Evolutionary conservation across 1,140 invertebrate species (phyloP), one percentile per base, ranked within the genome.

Genomic region (Zaprionus ghesquierei): DNA sequence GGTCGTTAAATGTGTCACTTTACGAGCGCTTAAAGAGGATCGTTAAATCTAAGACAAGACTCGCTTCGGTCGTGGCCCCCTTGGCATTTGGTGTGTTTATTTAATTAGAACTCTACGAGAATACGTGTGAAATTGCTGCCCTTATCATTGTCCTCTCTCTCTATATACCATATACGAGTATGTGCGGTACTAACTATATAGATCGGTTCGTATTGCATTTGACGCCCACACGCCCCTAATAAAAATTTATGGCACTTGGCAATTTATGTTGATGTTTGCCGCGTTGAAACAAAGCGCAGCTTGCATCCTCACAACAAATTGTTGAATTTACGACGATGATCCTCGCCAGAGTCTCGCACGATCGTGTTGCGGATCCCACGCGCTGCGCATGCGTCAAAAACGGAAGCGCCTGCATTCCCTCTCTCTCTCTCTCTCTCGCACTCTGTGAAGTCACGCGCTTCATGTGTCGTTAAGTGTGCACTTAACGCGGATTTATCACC

Each of bases 401-500:
- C 81, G 81, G 81, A 84, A 84, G 81, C 81, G 69, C 46, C 54
- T 68, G 2, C 41, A 18, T 9, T 46, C 15, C 20, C 41, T 20
- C 9, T 20, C 15, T 46, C 15, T 20, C 49, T n/a, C 13, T 50
- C 22, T 50, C 23, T 25, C 49, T 8, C 5, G 5, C 4, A 25
- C 27, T 49, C 51, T 22, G 18, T 18, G 38, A 13, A 46, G 59
- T 51, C 68, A 46, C 23, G 27, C 41, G 41, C 18, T 20, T 44
- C n/a, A 44, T 41, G 54, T 41, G 20, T 38, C 65, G 49, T 66
- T 79, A 84, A 84, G 65, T 68, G 71, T 49, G 62, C 81, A 77
- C 77, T 84, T 86, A 84, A 86, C 77, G 56, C 60, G 65, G 74
- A 85, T 74, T 84, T 84, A 84, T 85, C 68, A 85, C 76, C 80